phyloP scores from a whole-genome alignment of 2,888 invertebrate species.

The Spodoptera picta region DNA sequence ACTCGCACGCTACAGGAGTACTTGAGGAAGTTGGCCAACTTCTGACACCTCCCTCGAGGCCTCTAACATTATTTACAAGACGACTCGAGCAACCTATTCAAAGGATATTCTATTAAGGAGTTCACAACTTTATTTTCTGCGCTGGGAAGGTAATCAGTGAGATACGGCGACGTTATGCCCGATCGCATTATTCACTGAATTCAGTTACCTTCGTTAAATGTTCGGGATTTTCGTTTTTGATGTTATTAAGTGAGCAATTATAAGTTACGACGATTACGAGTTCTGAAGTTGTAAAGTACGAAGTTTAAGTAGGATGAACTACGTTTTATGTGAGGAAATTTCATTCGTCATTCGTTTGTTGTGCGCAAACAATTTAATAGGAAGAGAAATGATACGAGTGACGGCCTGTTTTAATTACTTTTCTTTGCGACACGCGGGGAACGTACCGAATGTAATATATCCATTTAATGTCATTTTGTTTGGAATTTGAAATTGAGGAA shows the following conservation, averaged over 20 bases:
- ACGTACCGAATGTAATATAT: not conserved
- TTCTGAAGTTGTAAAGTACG: constrained; percentile 28
- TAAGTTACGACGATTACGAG: constrained; percentile 38
- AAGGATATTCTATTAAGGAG: constrained; percentile 71
- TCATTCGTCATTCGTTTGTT: constrained; percentile 37
- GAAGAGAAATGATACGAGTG: constrained; percentile 25
- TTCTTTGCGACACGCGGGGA: constrained; percentile 13
- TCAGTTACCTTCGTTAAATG: constrained; percentile 47
- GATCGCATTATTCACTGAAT: constrained; percentile 39
- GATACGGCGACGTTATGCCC: constrained; percentile 43
- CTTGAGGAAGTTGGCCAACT: constrained; percentile 63
- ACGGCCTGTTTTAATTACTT: constrained; percentile 38
- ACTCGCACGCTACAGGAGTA: constrained; percentile 50
- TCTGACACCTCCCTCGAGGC: constrained; percentile 69
- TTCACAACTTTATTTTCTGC: constrained; percentile 68
- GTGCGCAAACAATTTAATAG: constrained; percentile 39
- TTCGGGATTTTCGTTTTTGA: constrained; percentile 43
- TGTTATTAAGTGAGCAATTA: constrained; percentile 53
- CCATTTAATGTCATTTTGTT: constrained; percentile 15
- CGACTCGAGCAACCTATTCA: constrained; percentile 64
- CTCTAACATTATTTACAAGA: constrained; percentile 71
- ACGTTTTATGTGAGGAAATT: constrained; percentile 41
- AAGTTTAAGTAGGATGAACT: constrained; percentile 41
- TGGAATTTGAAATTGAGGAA: constrained; percentile 5
- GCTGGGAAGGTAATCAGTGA: constrained; percentile 60